A percentile compares a stretch with the other conserved stretches of the same genome.
Evolutionary conservation across 2,888 invertebrate genomes (phyloP).

Genomic region (Epirrhoe alternata): DNA sequence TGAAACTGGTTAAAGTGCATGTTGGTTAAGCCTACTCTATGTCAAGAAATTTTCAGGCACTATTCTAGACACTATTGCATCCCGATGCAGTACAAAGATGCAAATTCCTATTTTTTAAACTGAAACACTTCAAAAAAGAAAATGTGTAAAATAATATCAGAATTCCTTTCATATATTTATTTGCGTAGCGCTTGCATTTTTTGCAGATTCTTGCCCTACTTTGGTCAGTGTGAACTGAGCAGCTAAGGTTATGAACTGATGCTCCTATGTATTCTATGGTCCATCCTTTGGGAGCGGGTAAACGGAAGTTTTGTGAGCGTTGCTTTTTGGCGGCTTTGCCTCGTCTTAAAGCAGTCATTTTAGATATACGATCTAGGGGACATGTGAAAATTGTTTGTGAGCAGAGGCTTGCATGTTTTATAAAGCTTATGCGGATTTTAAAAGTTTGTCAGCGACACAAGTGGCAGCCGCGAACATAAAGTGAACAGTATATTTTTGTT

Average conservation of each 20-base stretch:
- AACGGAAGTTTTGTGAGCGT: slow-evolving; percentile 39
- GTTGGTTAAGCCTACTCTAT: no score
- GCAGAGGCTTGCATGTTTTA: slow-evolving; percentile 18
- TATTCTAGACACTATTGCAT: no score
- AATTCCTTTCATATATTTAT: background rate
- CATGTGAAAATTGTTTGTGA: slow-evolving; percentile 28
- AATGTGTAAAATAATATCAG: no score
- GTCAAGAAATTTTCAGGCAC: no score
- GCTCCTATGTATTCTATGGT: slow-evolving; percentile 13
- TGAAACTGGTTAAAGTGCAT: no score
- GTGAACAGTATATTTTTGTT: background rate
- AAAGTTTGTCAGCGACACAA: slow-evolving; percentile 4
- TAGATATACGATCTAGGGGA: slow-evolving; percentile 32
- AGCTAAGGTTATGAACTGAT: slow-evolving; percentile 19
- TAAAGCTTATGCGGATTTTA: slow-evolving; percentile 12
- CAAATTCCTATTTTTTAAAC: no score
- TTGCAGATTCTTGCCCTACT: slow-evolving; percentile 7
- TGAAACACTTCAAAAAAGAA: no score
- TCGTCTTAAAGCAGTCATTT: slow-evolving; percentile 33
- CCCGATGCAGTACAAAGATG: no score
- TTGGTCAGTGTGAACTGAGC: slow-evolving; percentile 23
- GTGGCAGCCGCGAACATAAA: background rate
- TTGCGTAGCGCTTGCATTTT: background rate
- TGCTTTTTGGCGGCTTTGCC: slow-evolving; percentile 35
- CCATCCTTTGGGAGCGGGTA: slow-evolving; percentile 36